Percentiles rank a stretch among this genome's conserved stretches.
phyloP scores from a whole-genome alignment of 2,888 invertebrate species.

The Blastobasis adustella region DNA sequence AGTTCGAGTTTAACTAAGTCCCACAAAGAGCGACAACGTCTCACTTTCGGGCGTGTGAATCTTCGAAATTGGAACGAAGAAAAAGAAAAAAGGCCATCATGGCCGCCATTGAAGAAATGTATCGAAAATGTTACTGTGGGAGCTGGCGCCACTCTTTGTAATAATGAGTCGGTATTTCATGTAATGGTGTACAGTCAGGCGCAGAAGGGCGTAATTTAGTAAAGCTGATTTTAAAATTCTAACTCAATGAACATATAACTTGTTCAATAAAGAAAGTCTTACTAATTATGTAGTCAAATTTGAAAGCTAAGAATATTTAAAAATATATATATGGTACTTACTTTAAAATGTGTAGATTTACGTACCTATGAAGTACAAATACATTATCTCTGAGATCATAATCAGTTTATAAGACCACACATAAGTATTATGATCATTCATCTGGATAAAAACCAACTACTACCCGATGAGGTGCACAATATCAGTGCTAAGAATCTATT shows the following conservation, averaged over 20 bases:
- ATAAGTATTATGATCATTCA: no score
- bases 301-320: neutral
- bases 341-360: neutral
- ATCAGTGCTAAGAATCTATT: no score
- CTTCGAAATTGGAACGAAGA: slow-evolving; percentile 22
- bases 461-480: no score
- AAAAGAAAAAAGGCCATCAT: slow-evolving; percentile 27
- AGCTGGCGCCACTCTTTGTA: slow-evolving; percentile 48
- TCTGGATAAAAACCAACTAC: no score
- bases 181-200: slow-evolving; percentile 30
- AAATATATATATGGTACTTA: neutral
- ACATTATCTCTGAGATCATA: neutral
- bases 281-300: neutral
- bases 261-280: neutral
- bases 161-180: slow-evolving; percentile 44
- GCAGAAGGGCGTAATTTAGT: slow-evolving; percentile 8
- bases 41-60: slow-evolving; percentile 59
- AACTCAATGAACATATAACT: neutral
- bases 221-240: neutral
- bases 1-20: slow-evolving; percentile 27
- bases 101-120: slow-evolving; percentile 50
- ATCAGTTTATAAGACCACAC: no score
- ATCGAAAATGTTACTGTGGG: slow-evolving; percentile 49
- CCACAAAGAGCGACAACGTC: slow-evolving; percentile 38
- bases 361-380: neutral